A percentile compares a stretch with the other conserved stretches of the same genome.
phyloP scores from a whole-genome alignment of 2,888 invertebrate species.

The Drosophila prolongata region DNA sequence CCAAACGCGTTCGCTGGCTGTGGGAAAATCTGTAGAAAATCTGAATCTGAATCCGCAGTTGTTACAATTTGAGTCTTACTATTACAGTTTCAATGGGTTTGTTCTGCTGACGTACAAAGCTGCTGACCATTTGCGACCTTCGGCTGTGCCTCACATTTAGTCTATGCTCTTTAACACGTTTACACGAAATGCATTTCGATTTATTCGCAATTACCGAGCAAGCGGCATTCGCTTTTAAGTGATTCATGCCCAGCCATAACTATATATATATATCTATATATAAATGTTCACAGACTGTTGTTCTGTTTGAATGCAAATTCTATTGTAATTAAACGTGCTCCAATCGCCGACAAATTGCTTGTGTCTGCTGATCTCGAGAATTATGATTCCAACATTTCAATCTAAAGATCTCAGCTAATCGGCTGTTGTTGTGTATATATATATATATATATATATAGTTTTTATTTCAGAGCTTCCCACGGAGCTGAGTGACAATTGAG shows the following conservation, averaged over 20 bases:
- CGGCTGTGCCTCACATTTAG: conserved; percentile 51
- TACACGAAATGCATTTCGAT: conserved; percentile 58
- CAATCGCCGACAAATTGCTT: conserved; percentile 58
- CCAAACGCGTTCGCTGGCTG: conserved; percentile 53
- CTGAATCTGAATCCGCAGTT: conserved; percentile 23
- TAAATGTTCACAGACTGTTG: neutral
- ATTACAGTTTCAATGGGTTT: conserved; percentile 31
- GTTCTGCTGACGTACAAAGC: conserved; percentile 27
- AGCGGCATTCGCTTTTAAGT: conserved; percentile 37
- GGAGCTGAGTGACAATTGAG: conserved; percentile 23
- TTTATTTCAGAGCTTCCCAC: conserved; percentile 52
- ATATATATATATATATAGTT: neutral
- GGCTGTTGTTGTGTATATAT: conserved; percentile 11
- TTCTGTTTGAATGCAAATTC: conserved; percentile 56
- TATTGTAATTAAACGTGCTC: conserved; percentile 56
- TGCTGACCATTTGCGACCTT: conserved; percentile 53
- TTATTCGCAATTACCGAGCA: conserved; percentile 48
- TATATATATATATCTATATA: conserved; percentile 1
- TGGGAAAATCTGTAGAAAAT: conserved; percentile 58
- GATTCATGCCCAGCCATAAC: conserved; percentile 52
- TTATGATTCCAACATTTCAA: conserved; percentile 57
- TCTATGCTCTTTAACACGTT: conserved; percentile 57
- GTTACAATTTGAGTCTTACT: conserved; percentile 9
- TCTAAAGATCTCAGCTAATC: conserved; percentile 31
- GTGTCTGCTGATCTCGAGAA: conserved; percentile 35